phyloP scores from a whole-genome alignment of 2,113 vertebrate genomes.

The Grammomys surdaster region DNA sequence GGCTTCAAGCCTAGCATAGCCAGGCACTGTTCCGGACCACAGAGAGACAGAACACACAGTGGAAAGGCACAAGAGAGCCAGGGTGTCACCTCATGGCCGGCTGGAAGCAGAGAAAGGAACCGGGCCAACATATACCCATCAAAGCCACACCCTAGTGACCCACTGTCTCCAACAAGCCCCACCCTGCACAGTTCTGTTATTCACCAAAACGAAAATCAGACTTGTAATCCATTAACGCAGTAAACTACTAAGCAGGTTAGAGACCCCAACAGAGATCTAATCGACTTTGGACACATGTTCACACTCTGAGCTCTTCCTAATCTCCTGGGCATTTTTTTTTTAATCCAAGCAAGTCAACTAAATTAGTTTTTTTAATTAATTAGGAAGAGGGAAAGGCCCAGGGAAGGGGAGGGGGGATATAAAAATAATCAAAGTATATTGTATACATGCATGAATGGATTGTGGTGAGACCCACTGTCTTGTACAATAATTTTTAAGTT shows the following conservation, averaged over 20 bases:
- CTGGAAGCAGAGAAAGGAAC: not conserved
- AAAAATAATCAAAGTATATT: not conserved
- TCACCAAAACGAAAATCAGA: not conserved
- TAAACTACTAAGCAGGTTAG: not conserved
- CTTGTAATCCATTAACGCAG: not conserved
- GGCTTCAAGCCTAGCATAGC: not conserved
- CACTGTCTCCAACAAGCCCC: not conserved
- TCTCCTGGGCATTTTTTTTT: not conserved
- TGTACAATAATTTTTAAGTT: not conserved
- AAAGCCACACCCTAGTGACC: not conserved
- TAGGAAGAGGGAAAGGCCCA: not conserved
- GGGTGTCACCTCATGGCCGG: not conserved
- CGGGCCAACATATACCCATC: not conserved
- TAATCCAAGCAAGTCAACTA: not conserved
- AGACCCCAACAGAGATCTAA: not conserved
- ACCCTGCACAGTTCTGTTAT: not conserved
- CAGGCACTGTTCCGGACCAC: not conserved
- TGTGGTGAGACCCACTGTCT: not conserved
- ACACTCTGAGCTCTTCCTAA: not conserved
- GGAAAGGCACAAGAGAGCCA: not conserved
- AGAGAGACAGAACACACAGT: not conserved
- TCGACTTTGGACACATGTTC: not conserved
- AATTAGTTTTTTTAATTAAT: not conserved
- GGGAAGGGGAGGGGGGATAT: not conserved
- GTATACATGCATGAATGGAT: not conserved